Percentiles rank a stretch among this genome's conserved stretches.
phyloP scores from a whole-genome alignment of 1,140 invertebrate genomes.

The Elymnias hypermnestra region DNA sequence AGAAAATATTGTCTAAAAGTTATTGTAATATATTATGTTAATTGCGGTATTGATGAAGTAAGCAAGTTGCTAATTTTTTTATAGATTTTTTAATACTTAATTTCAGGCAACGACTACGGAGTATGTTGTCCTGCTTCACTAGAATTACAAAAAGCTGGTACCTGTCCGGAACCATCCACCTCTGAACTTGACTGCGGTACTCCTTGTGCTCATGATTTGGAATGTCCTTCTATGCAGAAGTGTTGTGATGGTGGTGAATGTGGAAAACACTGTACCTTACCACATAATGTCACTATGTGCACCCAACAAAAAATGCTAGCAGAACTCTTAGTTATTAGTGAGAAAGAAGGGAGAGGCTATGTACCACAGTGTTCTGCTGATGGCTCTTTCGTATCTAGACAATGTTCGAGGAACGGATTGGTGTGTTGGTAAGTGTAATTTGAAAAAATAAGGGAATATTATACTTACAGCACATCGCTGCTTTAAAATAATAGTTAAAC shows the following conservation, averaged over 20 bases:
- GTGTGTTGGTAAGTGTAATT: conserved; percentile 83
- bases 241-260: conserved; percentile 85
- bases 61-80: too few relatives aligned
- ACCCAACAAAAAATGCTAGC: conserved; percentile 85
- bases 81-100: too few relatives aligned
- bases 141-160: conserved; percentile 84
- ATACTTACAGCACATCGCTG: too few relatives aligned
- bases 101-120: conserved; percentile 86
- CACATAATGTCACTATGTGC: conserved; percentile 84
- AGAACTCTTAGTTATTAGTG: conserved; percentile 85
- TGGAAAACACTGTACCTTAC: conserved; percentile 81
- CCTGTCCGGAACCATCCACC: conserved; percentile 78
- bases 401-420: conserved; percentile 88
- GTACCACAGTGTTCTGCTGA: conserved; percentile 86
- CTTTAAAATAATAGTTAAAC: too few relatives aligned
- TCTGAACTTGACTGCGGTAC: conserved; percentile 77
- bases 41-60: too few relatives aligned
- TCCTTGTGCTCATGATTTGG: conserved; percentile 84
- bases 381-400: conserved; percentile 82
- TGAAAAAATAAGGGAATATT: too few relatives aligned
- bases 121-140: conserved; percentile 89
- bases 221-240: conserved; percentile 87
- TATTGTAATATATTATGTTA: too few relatives aligned
- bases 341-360: conserved; percentile 87
- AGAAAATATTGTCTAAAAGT: too few relatives aligned